phyloP scores from a whole-genome alignment of 2,797 vertebrate genomes.

The Notamacropus eugenii region DNA sequence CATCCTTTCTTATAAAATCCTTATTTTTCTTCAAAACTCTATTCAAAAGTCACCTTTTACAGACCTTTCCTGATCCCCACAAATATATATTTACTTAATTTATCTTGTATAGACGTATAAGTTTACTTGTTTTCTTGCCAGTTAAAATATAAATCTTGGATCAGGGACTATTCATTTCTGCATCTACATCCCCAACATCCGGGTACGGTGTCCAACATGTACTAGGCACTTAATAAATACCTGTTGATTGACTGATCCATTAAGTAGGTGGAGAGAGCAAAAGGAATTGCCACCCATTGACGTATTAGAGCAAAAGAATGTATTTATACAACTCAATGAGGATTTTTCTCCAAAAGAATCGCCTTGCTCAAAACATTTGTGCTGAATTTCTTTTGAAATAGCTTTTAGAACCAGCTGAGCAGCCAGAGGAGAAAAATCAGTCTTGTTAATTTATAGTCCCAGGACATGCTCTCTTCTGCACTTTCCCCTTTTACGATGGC shows the following conservation, averaged over 20 bases:
- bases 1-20: neutral
- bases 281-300: neutral
- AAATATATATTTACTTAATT: constrained; percentile 1
- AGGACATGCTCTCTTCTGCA: neutral
- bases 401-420: neutral
- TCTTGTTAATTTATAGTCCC: neutral
- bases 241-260: neutral
- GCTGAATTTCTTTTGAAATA: neutral
- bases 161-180: neutral
- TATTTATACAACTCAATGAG: neutral
- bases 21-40: neutral
- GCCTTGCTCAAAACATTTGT: neutral
- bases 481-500: neutral
- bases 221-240: neutral
- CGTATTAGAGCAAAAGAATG: neutral
- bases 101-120: neutral
- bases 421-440: neutral
- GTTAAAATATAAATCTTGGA: neutral
- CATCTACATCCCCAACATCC: neutral
- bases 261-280: neutral
- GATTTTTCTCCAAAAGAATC: neutral
- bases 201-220: neutral
- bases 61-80: neutral
- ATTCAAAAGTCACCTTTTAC: neutral
- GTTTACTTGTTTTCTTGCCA: constrained; percentile 19